Evolutionary conservation across 2,888 invertebrate species (phyloP), one percentile per base, ranked within the genome.

Genomic region (Microplitis manilae): DNA sequence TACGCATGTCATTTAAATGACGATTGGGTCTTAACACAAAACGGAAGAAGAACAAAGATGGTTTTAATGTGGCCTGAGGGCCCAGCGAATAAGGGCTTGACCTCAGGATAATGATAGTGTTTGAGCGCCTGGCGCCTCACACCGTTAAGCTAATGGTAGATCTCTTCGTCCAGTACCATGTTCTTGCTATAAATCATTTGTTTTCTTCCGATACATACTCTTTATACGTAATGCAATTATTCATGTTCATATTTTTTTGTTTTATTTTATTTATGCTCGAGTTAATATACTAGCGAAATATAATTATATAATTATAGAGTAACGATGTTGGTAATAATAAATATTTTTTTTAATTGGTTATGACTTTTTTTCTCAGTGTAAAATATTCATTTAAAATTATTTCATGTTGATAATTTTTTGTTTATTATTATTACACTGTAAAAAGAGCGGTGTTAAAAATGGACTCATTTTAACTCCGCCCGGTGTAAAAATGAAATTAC

Each of bases 121-220:
- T 80, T 77, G 76, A 71, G 73, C 69, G 76, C 79, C 81, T 77
- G 80, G 80, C 81, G 81, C 83, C 81, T 81, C 77, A 80, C 81
- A 80, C 81, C 79, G 81, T 81, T 83, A 84, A 81, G 82, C 75
- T 84, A 84, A 84, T 84, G 82, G 81, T 82, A 84, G 81, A 83
- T 83, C 82, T 81, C 80, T 77, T 78, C 77, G 79, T 80, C 77
- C 79, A 79, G 78, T 80, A 78, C 80, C 82, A 79, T 80, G 79
- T 77, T n/a, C 76, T 73, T 81, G 78, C 81, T 78, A 82, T 83
- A 83, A 83, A 83, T 83, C 83, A 82, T 80, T 74, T 71, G 61
- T 72, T n/a, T 59, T 62, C 72, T 75, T 76, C 71, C 30, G 30
- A 73, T 65, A 73, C 41, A 50, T 50, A 50, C 39, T 39, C 40